Evolutionary conservation across 1,140 invertebrate genomes (phyloP).

Genomic region (Trissolcus basalis): DNA sequence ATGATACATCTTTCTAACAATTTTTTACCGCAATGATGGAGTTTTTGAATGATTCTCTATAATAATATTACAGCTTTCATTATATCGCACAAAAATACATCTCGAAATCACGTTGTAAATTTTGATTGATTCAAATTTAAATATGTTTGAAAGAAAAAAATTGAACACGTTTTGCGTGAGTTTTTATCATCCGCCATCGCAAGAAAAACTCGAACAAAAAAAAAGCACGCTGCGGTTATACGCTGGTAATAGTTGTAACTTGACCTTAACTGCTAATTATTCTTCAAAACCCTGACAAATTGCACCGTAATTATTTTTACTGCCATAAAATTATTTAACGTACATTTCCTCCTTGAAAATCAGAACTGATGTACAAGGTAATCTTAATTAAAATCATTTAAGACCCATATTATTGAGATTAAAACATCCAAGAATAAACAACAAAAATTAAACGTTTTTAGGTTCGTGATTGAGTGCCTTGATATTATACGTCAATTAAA

Average conservation of each 20-base stretch:
- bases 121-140: conserved; percentile 21
- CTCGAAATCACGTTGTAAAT: not conserved
- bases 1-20: not conserved
- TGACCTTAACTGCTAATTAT: conserved; percentile 57
- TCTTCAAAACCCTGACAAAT: conserved; percentile 56
- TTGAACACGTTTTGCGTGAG: conserved; percentile 15
- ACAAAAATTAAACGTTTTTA: conserved; percentile 11
- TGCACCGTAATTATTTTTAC: conserved; percentile 54
- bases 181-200: conserved; percentile 17
- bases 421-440: conserved; percentile 19
- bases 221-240: conserved; percentile 17
- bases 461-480: conserved; percentile 17
- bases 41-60: not conserved
- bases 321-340: conserved; percentile 50
- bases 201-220: conserved; percentile 12
- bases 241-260: conserved; percentile 45
- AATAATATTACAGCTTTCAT: not conserved
- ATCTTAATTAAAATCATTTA: conserved; percentile 54
- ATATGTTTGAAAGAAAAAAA: conserved; percentile 8
- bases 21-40: not conserved
- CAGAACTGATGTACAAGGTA: conserved; percentile 40
- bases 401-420: conserved; percentile 40
- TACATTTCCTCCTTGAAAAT: conserved; percentile 43
- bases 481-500: conserved; percentile 17
- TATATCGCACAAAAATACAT: too few species aligned